Evolutionary conservation across 1,140 invertebrate genomes (phyloP), one percentile per base, ranked within the genome.

Genomic region (Coptotermes formosanus): DNA sequence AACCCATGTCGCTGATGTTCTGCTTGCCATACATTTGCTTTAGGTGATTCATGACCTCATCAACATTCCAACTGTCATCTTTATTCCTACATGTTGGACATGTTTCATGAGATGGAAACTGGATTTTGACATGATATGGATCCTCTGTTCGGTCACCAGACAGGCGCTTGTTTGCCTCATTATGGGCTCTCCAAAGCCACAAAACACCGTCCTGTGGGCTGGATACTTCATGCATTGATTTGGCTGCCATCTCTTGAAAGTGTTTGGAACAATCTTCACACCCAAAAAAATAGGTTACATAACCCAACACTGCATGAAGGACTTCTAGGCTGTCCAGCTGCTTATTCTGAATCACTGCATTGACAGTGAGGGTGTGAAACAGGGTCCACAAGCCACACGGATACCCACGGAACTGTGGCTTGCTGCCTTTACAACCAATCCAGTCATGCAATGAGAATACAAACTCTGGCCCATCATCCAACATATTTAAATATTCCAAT

Each of bases 181-280:
- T 99, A 89, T 99, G 98, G 3, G 97, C 96, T 85, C 93, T 92
- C 99, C 99, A 99, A 6, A 99, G 90, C 97, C 98, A 99, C 14
- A 99, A 89, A 1, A 99, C 94, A 32, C 95, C 93, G 82, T 97
- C 96, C 84, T 96, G 93, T 87, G 93, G 92, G 82, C 92, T 93
- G 43, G 92, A 91, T 0, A 98, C 94, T 87, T 95, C 93, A 85
- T 96, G 92, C 88, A 95, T 93, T 84, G 94, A 93, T 88, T 91
- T 90, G 44, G 92, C 89, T 48, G 96, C 94, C 96, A 98, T 98
- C 87, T 92, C 90, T 87, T 95, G 91, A 89, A 99, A 99, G 92
- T 99, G 97, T 87, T 94, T 89, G 7, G 95, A 93, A 90, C 99
- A 99, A 87, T 98, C 96, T 52, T 94, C 92, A 91, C 99, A 99